phyloP scores from a whole-genome alignment of 1,140 invertebrate genomes.

The Phymorhynchus buccinoides region DNA sequence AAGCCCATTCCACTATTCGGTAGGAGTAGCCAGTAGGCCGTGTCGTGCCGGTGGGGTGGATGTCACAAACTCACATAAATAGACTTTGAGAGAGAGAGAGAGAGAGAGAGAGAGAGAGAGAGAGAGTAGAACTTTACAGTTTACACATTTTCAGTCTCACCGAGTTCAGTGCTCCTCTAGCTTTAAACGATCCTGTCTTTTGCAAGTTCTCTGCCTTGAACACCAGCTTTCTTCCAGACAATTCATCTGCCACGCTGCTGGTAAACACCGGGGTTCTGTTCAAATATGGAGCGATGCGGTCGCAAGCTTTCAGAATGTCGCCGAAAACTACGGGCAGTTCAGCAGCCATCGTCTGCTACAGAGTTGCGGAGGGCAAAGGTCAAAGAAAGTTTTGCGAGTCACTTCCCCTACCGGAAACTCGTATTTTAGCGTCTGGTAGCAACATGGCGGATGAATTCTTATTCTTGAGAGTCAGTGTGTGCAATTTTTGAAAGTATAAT shows the following conservation, averaged over 20 bases:
- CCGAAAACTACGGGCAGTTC: slow-evolving; percentile 39
- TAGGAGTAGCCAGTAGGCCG: no score
- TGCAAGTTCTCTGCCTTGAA: slow-evolving; percentile 73
- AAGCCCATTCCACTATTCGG: no score
- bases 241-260: slow-evolving; percentile 52
- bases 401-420: slow-evolving; percentile 31
- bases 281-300: slow-evolving; percentile 56
- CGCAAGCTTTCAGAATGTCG: slow-evolving; percentile 54
- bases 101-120: not conserved
- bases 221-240: slow-evolving; percentile 61
- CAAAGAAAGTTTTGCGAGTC: slow-evolving; percentile 1
- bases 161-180: slow-evolving; percentile 69
- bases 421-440: slow-evolving; percentile 42
- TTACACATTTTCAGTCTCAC: no score
- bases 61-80: not conserved
- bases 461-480: not conserved
- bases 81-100: not conserved
- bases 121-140: no score
- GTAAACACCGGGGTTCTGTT: slow-evolving; percentile 66
- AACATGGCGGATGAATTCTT: slow-evolving; percentile 40
- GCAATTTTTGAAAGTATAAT: not conserved
- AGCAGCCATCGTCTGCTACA: slow-evolving; percentile 22
- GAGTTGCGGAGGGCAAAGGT: slow-evolving; percentile 12
- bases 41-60: no score
- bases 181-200: slow-evolving; percentile 72